Conservation (phyloP, 2,113 vertebrate genomes). For the Chionomys nivalis region DNA sequence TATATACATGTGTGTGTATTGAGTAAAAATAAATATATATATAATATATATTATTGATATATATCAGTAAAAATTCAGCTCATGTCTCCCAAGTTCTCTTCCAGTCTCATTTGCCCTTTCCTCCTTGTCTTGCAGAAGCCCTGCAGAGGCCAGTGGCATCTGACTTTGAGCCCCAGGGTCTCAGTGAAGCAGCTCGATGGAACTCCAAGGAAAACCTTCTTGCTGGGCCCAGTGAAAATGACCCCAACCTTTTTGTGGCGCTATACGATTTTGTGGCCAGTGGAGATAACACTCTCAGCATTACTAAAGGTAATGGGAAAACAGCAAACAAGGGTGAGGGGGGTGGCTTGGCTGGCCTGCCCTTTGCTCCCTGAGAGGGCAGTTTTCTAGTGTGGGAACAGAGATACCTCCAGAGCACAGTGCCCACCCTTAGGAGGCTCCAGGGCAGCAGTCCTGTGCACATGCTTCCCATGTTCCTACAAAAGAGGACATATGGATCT, state of each 20-base stretch:
- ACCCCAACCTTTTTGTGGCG: constrained; percentile 98
- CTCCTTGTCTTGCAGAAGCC: constrained; percentile 89
- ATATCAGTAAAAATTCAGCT: constrained; percentile 57
- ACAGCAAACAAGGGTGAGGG: not conserved
- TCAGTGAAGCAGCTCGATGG: constrained; percentile 98
- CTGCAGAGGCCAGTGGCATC: constrained; percentile 93
- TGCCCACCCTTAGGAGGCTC: not conserved
- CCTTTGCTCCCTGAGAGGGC: not conserved
- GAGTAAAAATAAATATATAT: too few relatives aligned
- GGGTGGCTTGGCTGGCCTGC: not conserved
- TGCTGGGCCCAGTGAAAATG: constrained; percentile 97
- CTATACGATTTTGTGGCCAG: constrained; percentile 99
- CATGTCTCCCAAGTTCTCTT: not conserved
- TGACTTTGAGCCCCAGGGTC: constrained; percentile 95
- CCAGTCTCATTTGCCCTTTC: constrained; percentile 19
- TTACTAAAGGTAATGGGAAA: constrained; percentile 95
- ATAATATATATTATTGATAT: too few relatives aligned
- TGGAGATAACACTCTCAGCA: constrained; percentile 99
- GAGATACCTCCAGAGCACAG: not conserved
- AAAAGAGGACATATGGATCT: not conserved
- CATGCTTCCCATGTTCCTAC: not conserved
- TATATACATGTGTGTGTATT: too few relatives aligned
- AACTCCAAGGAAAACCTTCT: constrained; percentile 99
- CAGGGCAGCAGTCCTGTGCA: not conserved
- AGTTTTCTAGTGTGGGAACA: not conserved